Percentiles rank a stretch among this genome's conserved stretches.
phyloP scores from a whole-genome alignment of 2,797 vertebrate genomes.

The Myoxocephalus aenaeus region DNA sequence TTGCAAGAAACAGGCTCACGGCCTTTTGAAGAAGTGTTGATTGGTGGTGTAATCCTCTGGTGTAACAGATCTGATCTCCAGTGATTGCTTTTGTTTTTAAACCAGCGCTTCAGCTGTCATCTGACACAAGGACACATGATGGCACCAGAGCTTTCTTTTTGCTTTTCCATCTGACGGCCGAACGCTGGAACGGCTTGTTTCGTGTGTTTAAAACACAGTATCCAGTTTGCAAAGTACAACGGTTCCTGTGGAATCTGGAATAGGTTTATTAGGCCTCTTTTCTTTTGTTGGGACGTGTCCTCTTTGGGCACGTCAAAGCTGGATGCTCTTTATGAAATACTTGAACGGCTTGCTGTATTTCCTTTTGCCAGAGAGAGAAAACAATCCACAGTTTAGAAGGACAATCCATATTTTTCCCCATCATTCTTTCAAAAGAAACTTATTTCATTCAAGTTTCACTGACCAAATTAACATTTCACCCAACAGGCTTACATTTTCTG shows the following conservation, averaged over 20 bases:
- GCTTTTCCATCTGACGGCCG: no score
- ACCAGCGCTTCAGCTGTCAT: slow-evolving; percentile 13
- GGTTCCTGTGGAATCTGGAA: background rate
- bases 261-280: background rate
- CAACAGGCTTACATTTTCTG: background rate
- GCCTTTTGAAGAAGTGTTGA: background rate
- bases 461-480: background rate
- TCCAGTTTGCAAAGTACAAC: background rate
- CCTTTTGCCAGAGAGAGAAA: background rate
- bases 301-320: background rate
- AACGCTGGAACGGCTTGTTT: background rate
- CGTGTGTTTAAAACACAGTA: background rate
- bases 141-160: slow-evolving; percentile 29
- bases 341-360: background rate
- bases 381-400: background rate
- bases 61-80: background rate
- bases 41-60: background rate
- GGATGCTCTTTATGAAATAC: background rate
- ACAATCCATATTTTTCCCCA: background rate
- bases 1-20: background rate
- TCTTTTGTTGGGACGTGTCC: background rate
- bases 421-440: background rate
- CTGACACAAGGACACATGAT: slow-evolving; percentile 46
- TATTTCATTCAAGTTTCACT: background rate
- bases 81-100: background rate